Evolutionary conservation across 1,140 invertebrate species (phyloP), one percentile per base, ranked within the genome.

Genomic region (Eriocheir sinensis): DNA sequence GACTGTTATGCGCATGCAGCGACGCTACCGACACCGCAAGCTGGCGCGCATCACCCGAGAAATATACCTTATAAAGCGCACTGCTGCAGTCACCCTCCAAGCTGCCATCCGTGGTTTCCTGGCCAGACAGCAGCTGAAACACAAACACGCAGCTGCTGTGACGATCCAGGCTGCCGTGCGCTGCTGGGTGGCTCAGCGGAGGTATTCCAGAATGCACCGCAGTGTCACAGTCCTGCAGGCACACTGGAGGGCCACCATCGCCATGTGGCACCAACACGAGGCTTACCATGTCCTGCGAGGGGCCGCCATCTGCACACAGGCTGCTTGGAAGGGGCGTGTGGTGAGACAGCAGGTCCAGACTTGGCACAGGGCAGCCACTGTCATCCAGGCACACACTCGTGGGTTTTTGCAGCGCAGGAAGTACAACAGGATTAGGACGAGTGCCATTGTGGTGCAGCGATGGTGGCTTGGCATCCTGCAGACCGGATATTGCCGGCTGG

Each of bases 101-200:
- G 86, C 95, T 32, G 88, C 94, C 44, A 89, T 80, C 44, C 91
- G 95, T 6, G 94, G 95, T 34, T 91, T 79, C 92, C 72, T 92
- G 15, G 72, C 60, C 17, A 94, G 95, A 21, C 85, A 32, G 27
- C n/a, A 36, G 0, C n/a, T 91, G 30, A 60, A 4, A 12, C 79
- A 32, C 9, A 72, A 88, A 17, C 72, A 72, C 9, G 17, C 36
- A 30, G 93, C 93, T 41, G 93, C 93, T 17, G 32, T 41, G 41
- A 86, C 21, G 34, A 94, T 94, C 3, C 93, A 94, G 44, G 91
- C 85, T 4, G 32, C 27, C 41, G 32, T 94, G 60, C 41, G 89
- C 53, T 89, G 86, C 89, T 95, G 95, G 94, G 3, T 89, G 38
- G 72, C 32, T 30, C 91, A n/a, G 6, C 80, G 32, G 30, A 89